Percentiles rank a stretch among this genome's conserved stretches.
These are phyloP conservation scores for Istiophorus platypterus DNA, from an alignment of 2,113 vertebrate species.

Conservation along the genomic window DNA sequence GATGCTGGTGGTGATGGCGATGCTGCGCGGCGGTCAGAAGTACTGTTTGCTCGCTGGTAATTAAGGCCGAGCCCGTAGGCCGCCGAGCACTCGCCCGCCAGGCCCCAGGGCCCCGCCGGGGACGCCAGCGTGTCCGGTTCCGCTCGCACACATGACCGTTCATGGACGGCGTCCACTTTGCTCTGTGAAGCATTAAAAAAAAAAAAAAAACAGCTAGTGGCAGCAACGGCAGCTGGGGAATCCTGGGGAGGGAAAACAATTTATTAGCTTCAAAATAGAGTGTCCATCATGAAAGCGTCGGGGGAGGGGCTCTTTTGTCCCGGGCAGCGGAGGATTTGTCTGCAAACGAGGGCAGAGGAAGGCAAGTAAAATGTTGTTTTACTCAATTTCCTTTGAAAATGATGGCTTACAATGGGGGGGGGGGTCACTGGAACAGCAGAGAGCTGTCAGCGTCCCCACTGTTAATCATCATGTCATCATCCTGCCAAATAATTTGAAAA, in stretches of 20 bases:
- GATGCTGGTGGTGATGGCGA: slow-evolving; percentile 58
- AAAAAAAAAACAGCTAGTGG: not conserved
- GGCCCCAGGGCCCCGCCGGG: no score
- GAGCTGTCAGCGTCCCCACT: not conserved
- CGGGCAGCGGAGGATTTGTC: slow-evolving; percentile 30
- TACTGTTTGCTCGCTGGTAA: slow-evolving; percentile 34
- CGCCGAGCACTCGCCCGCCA: slow-evolving; percentile 21
- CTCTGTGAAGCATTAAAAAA: slow-evolving; percentile 2
- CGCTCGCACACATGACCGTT: slow-evolving; percentile 34
- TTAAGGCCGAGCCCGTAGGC: slow-evolving; percentile 34
- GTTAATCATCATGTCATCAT: not conserved
- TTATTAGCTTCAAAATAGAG: slow-evolving; percentile 56
- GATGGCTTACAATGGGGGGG: not conserved
- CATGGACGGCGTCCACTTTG: slow-evolving; percentile 53
- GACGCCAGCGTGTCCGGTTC: slow-evolving; percentile 50
- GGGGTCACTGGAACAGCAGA: not conserved
- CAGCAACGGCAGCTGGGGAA: slow-evolving; percentile 31
- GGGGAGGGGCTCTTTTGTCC: slow-evolving; percentile 36
- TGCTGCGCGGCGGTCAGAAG: slow-evolving; percentile 30
- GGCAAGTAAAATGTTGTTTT: slow-evolving; percentile 23
- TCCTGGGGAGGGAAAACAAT: slow-evolving; percentile 44
- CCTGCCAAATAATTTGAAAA: not conserved
- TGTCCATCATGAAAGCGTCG: slow-evolving; percentile 41
- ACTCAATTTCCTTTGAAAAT: slow-evolving; percentile 34
- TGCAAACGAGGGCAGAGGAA: slow-evolving; percentile 24